Percentiles rank a stretch among this genome's conserved stretches.
These are phyloP conservation scores for Zootermopsis nevadensis DNA, from an alignment of 2,888 invertebrate genomes.

Conservation along the genomic window DNA sequence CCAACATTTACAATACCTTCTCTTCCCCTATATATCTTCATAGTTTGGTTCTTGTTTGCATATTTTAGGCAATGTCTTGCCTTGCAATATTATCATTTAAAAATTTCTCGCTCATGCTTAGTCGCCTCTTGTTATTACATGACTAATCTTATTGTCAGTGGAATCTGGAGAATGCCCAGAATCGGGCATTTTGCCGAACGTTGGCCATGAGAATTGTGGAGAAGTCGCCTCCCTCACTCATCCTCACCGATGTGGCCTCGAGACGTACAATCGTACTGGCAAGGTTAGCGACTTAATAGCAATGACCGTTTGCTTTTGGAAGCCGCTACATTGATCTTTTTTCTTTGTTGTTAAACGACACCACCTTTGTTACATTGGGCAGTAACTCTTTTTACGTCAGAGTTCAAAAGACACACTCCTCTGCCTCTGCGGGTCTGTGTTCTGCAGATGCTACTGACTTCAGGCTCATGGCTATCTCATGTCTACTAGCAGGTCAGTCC, in stretches of 20 bases:
- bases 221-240: too few relatives aligned
- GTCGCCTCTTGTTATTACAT: too few relatives aligned
- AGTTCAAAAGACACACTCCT: not conserved
- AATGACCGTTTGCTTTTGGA: conserved; percentile 19
- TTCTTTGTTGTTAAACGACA: not conserved
- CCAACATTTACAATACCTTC: too few relatives aligned
- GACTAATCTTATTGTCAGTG: too few relatives aligned
- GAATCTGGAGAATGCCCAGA: too few relatives aligned
- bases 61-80: too few relatives aligned
- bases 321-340: not conserved
- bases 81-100: too few relatives aligned
- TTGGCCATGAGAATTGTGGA: too few relatives aligned
- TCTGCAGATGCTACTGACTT: not conserved
- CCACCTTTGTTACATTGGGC: not conserved
- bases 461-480: not conserved
- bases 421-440: not conserved
- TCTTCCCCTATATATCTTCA: too few relatives aligned
- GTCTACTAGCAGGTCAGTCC: not conserved
- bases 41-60: too few relatives aligned
- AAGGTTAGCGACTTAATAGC: conserved; percentile 10
- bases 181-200: too few relatives aligned
- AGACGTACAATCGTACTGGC: not conserved
- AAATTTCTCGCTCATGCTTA: too few relatives aligned
- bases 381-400: conserved; percentile 1
- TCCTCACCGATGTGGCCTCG: not conserved